phyloP scores from a whole-genome alignment of 2,113 vertebrate genomes.

The Pithys albifrons region DNA sequence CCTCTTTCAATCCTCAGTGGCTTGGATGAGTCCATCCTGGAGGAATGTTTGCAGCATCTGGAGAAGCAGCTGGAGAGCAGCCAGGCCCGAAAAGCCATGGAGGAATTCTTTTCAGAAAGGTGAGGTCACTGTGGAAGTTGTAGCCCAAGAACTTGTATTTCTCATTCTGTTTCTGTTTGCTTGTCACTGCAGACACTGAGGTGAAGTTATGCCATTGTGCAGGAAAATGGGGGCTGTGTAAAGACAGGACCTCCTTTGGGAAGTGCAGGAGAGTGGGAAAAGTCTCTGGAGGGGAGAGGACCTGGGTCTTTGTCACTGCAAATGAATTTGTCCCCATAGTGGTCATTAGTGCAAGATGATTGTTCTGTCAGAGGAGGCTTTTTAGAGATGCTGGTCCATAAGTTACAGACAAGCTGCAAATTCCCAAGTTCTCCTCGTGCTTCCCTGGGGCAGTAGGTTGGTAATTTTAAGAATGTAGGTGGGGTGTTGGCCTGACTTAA shows the following conservation, averaged over 20 bases:
- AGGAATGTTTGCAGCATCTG: conserved; percentile 94
- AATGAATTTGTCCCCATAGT: background rate
- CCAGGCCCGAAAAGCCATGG: conserved; percentile 97
- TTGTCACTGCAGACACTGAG: background rate
- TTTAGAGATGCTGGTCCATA: background rate
- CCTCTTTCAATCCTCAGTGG: conserved; percentile 77
- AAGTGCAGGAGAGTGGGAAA: background rate
- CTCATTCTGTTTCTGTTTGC: background rate
- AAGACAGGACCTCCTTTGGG: background rate
- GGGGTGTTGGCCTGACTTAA: background rate
- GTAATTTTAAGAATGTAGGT: background rate
- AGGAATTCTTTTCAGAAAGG: conserved; percentile 97
- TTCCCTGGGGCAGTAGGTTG: background rate
- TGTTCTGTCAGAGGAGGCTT: background rate
- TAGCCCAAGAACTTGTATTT: background rate
- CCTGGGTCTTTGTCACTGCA: background rate
- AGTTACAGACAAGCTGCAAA: background rate
- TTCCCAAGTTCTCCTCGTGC: background rate
- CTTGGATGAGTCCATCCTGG: conserved; percentile 92
- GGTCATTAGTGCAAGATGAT: background rate
- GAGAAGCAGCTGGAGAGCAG: conserved; percentile 96
- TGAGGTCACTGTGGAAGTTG: conserved; percentile 38
- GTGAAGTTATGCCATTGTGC: background rate
- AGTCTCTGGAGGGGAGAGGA: background rate
- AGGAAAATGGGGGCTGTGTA: background rate